A percentile compares a stretch with the other conserved stretches of the same genome.
These are phyloP conservation scores for Micromys minutus DNA, from an alignment of 2,113 vertebrate genomes.

Conservation along the genomic window DNA sequence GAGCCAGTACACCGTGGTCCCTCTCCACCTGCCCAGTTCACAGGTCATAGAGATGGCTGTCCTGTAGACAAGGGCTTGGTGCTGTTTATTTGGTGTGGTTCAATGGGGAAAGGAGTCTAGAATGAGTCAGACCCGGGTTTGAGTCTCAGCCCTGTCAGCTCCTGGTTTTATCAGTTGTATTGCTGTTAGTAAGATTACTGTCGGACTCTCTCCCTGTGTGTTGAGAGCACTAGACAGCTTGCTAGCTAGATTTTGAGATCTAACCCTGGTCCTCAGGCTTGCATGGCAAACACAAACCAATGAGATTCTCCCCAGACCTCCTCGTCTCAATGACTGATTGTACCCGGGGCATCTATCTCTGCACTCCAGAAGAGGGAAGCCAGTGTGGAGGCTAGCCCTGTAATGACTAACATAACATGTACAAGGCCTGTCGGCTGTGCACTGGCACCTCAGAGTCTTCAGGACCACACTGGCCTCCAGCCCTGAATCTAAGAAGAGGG, in stretches of 20 bases:
- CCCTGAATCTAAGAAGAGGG: neutral
- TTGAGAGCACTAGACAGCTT: neutral
- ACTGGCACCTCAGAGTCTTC: rapidly evolving
- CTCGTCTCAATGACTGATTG: neutral
- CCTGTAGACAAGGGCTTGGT: neutral
- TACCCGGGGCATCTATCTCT: rapidly evolving
- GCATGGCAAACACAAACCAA: too few relatives aligned
- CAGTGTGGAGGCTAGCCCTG: neutral
- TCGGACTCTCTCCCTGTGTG: neutral
- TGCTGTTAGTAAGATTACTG: neutral
- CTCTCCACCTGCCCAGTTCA: neutral
- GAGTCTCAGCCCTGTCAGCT: neutral
- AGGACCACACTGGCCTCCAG: neutral
- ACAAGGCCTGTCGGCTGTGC: neutral
- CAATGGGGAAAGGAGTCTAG: neutral
- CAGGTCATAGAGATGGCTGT: neutral
- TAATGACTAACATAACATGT: too few relatives aligned
- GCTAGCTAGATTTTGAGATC: neutral
- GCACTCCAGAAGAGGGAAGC: neutral
- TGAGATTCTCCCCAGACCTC: neutral
- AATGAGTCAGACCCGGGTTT: neutral
- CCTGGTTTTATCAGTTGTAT: neutral
- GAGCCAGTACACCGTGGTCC: neutral
- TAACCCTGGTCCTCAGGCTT: neutral
- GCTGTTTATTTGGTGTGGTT: neutral